phyloP scores from a whole-genome alignment of 2,797 vertebrate species.

The Melanogrammus aeglefinus region DNA sequence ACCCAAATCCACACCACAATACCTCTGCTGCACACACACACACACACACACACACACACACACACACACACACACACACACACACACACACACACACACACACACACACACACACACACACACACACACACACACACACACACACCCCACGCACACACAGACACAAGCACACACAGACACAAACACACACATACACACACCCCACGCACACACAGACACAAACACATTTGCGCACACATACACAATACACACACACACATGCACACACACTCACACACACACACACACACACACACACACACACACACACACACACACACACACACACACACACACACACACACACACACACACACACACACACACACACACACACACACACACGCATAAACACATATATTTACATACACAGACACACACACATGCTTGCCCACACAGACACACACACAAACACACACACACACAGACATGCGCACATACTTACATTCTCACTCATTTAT shows the following conservation, averaged over 20 bases:
- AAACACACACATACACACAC: too few species aligned
- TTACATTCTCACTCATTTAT: background rate
- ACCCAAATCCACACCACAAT: conserved; percentile 4
- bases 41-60: background rate
- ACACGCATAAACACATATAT: background rate
- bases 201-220: conserved; percentile 6
- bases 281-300: too few species aligned
- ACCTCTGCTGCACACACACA: background rate
- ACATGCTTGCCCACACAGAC: background rate
- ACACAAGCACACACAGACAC: background rate
- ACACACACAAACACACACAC: background rate
- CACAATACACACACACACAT: too few species aligned
- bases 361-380: background rate
- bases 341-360: background rate
- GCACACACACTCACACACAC: too few species aligned
- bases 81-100: background rate
- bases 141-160: background rate
- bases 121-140: background rate
- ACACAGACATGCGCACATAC: background rate
- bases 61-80: background rate
- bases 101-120: background rate
- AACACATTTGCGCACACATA: too few species aligned
- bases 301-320: too few species aligned
- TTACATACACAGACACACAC: too few species aligned
- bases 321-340: background rate